Evolutionary conservation across 2,888 invertebrate genomes (phyloP), one percentile per base, ranked within the genome.

Genomic region (Cheilosia variabilis): DNA sequence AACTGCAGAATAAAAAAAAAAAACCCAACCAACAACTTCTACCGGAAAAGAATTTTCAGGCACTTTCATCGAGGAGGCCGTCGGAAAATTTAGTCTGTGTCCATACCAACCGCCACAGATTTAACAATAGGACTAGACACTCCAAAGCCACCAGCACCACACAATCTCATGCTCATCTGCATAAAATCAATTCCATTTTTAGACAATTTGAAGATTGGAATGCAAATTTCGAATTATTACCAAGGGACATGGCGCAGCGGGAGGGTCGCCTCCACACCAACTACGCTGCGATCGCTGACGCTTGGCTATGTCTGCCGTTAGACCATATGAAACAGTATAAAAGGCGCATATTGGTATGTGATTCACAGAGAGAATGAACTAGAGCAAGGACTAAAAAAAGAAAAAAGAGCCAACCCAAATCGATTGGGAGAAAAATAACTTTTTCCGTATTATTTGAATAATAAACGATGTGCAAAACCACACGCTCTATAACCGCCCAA

Each of bases 141-240:
- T 17, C 31, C 19, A 43, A 41, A 17, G 58, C 53, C 66, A 37
- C 68, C 68, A 55, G 31, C 45, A 47, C 58, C 71, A 43, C 65
- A 79, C 69, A 63, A 71, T 71, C 84, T 91, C 92, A 90, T 91
- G 91, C 92, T 92, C 91, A 91, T 91, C 91, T 91, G 91, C 91
- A 91, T 91, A 92, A 92, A 91, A 92, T 91, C 92, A 92, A 91
- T 91, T 91, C 91, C 91, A 90, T 91, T 91, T 91, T 90, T 90
- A 91, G 92, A 91, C 91, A 92, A 91, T 92, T 91, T 92, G 90
- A 90, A 91, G 91, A 91, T 91, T 91, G 92, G 91, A 91, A 91
- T 91, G 91, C 91, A 92, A 91, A 91, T 91, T 91, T 91, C 89
- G 89, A 91, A 90, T 90, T 91, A 90, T 91, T 90, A 90, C 89